Percentiles rank a stretch among this genome's conserved stretches.
phyloP scores from a whole-genome alignment of 2,888 invertebrate genomes.

The Synergus umbraculus region DNA sequence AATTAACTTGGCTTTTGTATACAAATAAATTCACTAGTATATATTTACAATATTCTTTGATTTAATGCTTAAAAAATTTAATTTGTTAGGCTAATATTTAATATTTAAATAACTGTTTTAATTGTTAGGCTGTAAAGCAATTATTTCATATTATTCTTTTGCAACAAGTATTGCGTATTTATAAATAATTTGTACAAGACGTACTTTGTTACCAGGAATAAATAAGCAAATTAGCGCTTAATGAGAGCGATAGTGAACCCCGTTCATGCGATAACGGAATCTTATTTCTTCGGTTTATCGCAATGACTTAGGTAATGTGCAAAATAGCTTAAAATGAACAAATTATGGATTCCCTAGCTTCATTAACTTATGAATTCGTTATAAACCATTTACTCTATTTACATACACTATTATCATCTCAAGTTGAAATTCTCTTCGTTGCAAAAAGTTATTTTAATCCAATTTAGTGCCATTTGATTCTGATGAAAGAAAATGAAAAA shows the following conservation, averaged over 20 bases:
- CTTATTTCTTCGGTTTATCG: constrained; percentile 58
- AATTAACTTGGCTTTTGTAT: not conserved
- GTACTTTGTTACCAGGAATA: constrained; percentile 63
- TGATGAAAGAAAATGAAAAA: no score
- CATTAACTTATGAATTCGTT: constrained; percentile 16
- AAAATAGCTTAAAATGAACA: constrained; percentile 61
- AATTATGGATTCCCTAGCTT: constrained; percentile 51
- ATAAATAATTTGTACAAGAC: constrained; percentile 56
- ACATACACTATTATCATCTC: constrained; percentile 6
- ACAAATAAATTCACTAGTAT: not conserved
- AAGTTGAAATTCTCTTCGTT: constrained; percentile 16
- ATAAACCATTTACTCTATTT: constrained; percentile 31
- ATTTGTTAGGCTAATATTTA: constrained; percentile 49
- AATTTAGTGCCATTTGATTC: not conserved
- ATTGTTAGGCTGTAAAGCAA: not conserved
- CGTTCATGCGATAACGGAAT: constrained; percentile 68
- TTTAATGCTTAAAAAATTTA: constrained; percentile 23
- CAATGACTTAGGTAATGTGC: constrained; percentile 60
- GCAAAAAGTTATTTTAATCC: constrained; percentile 1
- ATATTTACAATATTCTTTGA: not conserved
- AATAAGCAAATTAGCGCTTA: constrained; percentile 72
- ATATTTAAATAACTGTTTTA: constrained; percentile 50
- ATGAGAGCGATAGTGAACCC: constrained; percentile 70
- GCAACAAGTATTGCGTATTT: not conserved
- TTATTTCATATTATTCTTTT: constrained; percentile 7